Evolutionary conservation across 1,140 invertebrate species (phyloP), one percentile per base, ranked within the genome.

Genomic region (Rhagoletis zephyria): DNA sequence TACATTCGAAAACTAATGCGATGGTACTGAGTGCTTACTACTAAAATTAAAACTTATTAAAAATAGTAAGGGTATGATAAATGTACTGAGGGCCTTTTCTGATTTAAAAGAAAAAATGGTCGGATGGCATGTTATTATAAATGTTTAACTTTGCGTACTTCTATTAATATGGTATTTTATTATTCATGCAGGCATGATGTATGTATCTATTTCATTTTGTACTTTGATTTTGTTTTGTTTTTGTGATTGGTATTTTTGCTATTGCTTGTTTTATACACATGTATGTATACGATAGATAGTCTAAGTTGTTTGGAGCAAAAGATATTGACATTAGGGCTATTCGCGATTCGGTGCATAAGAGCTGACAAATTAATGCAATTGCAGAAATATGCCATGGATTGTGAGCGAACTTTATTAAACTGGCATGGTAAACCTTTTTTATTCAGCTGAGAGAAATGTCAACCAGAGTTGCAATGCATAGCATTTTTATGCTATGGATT

Each of bases 1-100:
- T 40, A 74, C 67, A 74, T 74, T 14, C 40, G 67, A 40, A 87
- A 91, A 65, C 60, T 65, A 74, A 90, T 89, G 90, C 90, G 48
- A 60, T 51, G 12, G 48, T 88, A 63, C 77, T 86, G 87, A 88
- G 89, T 67, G 60, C 63, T 86, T 65, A 45, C 2, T 63, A 51
- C 48, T 65, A 65, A 65, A 74, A n/a, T 16, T 19, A 59, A 51
- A 12, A 48, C 45, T 81, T 56, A 6, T 40, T 56, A 81, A 59
- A 30, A 81, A 30, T 30, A 59, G 56, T 81, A 56, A 56, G 51
- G 10, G 10, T 56, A 56, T 56, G 51, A 56, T 56, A 56, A 56
- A 51, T 48, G 16, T 56, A 4, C 42, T 45, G 10, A 40, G n/a
- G 70, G 16, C 48, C 74, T 56, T 56, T 14, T 56, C n/a, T 56